Evolutionary conservation across 2,888 invertebrate species (phyloP), one percentile per base, ranked within the genome.

Genomic region (Diadromus collaris): DNA sequence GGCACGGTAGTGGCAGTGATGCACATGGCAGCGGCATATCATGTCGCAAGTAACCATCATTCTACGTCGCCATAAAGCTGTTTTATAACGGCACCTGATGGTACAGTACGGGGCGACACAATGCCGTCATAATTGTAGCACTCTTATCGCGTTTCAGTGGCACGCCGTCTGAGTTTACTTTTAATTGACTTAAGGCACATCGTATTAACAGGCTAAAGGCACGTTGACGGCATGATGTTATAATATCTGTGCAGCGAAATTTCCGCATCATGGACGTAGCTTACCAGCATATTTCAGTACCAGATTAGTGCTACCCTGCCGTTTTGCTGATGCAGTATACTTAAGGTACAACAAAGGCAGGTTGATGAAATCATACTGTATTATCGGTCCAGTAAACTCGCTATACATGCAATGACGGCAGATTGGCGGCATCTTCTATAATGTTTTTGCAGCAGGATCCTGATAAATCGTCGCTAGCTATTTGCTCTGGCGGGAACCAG

Each of bases 11-110:
- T 16, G 16, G 9, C 7, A 54, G 54, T 10, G 10, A 54, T 27
- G 24, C 24, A 24, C 27, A 7, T 27, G 54, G 27, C 54, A 54
- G 27, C 54, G 24, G 27, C 27, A 54, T 27, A 54, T 13, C 13
- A 24, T 54, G 54, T 24, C 54, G 13, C 54, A 21, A 54, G 54
- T 27, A 54, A 54, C 13, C 2, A 54, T 54, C 10, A 54, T 54
- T 54, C 54, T 54, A 24, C 54, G 54, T 54, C 54, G 54, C 54
- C 54, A 27, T 54, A 54, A 54, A 54, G 54, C 24, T 54, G 54
- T 10, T 10, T 54, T 54, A 21, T 54, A 27, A 21, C 27, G 27
- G 27, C 54, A 54, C 24, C 10, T 24, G 27, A 27, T 54, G 54
- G 54, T 24, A 9, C 27, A 27, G 24, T 54, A 27, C 10, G 2